Percentiles rank a stretch among this genome's conserved stretches.
phyloP scores from a whole-genome alignment of 2,797 vertebrate genomes.

The Myotis myotis region DNA sequence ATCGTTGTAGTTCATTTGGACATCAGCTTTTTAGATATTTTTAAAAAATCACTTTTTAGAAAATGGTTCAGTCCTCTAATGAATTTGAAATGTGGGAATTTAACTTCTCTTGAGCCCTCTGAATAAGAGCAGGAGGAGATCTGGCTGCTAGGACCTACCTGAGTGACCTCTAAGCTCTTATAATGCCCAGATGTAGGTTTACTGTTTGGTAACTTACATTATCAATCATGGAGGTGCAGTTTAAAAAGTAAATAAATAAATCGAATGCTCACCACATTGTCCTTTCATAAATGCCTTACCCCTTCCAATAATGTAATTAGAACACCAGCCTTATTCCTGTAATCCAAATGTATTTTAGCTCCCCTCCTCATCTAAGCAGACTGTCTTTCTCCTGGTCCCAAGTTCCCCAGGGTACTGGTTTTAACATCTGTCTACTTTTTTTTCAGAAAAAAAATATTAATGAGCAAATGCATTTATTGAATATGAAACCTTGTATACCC shows the following conservation, averaged over 20 bases:
- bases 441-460: neutral
- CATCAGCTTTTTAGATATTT: neutral
- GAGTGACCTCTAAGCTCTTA: neutral
- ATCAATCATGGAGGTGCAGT: neutral
- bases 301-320: neutral
- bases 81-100: neutral
- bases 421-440: neutral
- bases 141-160: neutral
- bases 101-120: neutral
- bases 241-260: neutral
- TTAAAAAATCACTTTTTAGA: neutral
- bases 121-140: neutral
- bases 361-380: neutral
- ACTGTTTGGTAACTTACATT: neutral
- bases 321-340: neutral
- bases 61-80: neutral
- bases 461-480: neutral
- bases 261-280: neutral
- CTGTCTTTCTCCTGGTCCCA: neutral
- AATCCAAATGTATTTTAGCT: neutral
- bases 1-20: neutral
- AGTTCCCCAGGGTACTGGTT: neutral
- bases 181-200: neutral
- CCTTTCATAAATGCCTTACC: neutral
- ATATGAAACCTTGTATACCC: neutral